Conservation (phyloP, 2,888 invertebrate genomes). For the Leuctra nigra region DNA sequence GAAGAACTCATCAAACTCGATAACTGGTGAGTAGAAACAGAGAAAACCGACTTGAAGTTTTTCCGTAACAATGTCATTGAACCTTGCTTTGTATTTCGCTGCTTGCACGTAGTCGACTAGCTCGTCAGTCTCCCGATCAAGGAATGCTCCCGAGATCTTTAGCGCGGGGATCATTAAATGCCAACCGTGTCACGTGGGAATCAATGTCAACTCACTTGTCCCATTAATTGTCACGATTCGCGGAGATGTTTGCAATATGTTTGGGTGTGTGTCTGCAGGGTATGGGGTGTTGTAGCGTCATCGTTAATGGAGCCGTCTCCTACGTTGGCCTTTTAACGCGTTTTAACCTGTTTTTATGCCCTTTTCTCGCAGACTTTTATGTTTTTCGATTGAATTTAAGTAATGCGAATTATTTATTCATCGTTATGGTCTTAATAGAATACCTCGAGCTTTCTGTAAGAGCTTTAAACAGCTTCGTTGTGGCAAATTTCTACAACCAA, state of each 20-base stretch:
- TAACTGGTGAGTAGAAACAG: slow-evolving; percentile 72
- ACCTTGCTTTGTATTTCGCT: slow-evolving; percentile 36
- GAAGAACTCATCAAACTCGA: slow-evolving; percentile 92
- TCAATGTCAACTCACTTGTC: slow-evolving; percentile 59
- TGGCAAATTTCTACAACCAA: slow-evolving; percentile 23
- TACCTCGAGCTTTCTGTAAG: background rate
- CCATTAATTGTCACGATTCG: slow-evolving; percentile 49
- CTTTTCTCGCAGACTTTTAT: background rate
- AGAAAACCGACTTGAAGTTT: slow-evolving; percentile 16
- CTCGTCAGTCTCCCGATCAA: slow-evolving; percentile 27
- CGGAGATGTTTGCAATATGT: slow-evolving; percentile 39
- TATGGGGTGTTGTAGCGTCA: slow-evolving; percentile 30
- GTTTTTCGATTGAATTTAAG: too few relatives aligned
- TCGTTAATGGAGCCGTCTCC: slow-evolving; percentile 29
- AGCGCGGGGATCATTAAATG: slow-evolving; percentile 31
- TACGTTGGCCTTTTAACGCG: slow-evolving; percentile 27
- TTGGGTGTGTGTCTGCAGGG: slow-evolving; percentile 36
- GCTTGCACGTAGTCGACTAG: slow-evolving; percentile 36
- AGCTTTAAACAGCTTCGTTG: slow-evolving; percentile 6
- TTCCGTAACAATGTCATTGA: slow-evolving; percentile 38
- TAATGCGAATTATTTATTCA: too few relatives aligned
- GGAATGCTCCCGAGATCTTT: slow-evolving; percentile 33
- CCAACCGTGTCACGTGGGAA: slow-evolving; percentile 56
- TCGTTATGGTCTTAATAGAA: too few relatives aligned
- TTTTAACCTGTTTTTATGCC: too few relatives aligned